Evolutionary conservation across 2,888 invertebrate species (phyloP).

Genomic region (Andrena fulva): DNA sequence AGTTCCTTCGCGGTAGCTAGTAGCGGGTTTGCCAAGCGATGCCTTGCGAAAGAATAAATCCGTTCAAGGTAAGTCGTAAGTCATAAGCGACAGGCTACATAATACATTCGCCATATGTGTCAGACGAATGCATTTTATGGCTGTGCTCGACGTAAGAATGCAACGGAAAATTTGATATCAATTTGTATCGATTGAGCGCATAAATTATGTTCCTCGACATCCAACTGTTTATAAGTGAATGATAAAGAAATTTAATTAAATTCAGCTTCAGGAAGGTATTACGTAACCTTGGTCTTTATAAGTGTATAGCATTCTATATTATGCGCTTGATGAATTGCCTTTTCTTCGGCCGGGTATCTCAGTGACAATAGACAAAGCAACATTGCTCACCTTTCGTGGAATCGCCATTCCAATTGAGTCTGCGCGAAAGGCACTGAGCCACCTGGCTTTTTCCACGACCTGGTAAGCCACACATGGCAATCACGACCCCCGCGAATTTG

Average conservation of each 20-base stretch:
- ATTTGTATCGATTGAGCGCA: neutral
- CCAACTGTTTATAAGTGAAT: neutral
- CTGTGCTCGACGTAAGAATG: neutral
- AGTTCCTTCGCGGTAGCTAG: neutral
- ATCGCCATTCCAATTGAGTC: constrained; percentile 96
- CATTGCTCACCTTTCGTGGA: constrained; percentile 89
- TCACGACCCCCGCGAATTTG: constrained; percentile 90
- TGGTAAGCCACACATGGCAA: constrained; percentile 95
- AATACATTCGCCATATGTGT: neutral
- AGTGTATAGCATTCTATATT: too few relatives aligned
- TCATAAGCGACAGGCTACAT: constrained; percentile 13
- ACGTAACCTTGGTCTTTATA: neutral
- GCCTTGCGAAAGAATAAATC: constrained; percentile 2
- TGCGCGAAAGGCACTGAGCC: constrained; percentile 93
- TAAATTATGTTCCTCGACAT: neutral
- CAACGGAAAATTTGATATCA: neutral
- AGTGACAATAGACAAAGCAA: neutral
- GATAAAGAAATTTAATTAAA: neutral
- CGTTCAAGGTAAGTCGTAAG: constrained; percentile 13
- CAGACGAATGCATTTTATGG: neutral
- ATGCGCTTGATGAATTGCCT: neutral
- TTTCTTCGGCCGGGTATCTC: too few relatives aligned
- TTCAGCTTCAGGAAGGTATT: neutral
- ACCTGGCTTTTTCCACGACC: constrained; percentile 97
- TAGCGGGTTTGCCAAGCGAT: neutral